Base-by-base conservation (phyloP, 2,113 vertebrate species). In the Corythornis vintsioides region DNA sequence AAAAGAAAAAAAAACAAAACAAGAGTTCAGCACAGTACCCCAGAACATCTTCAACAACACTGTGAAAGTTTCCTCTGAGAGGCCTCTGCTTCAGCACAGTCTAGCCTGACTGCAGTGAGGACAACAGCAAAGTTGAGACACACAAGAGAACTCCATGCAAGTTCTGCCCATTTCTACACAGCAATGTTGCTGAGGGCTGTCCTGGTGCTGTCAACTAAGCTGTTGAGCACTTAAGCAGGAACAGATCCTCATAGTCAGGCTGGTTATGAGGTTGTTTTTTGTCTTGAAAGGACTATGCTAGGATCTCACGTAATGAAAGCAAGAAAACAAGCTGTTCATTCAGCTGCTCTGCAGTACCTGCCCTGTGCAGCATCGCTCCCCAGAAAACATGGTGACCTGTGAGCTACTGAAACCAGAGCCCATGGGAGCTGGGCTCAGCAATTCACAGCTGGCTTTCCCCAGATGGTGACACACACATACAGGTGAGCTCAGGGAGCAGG, bases 11-110 rank as follows among this genome's bases (percentile, higher is more conserved):
- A 96, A 87, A 86, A 52, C 35, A 55, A 65, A 94, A 67, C 84
- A 86, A 90, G 60, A 93, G 8, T 97, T 97, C 87, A 96, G 81
- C 53, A 74, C 2, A 74, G 83, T 84, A 77, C 60, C n/a, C 67
- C 71, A 93, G 59, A 89, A 90, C 26, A 78, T 40, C 17, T 60
- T 69, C 71, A 94, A 78, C 53, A 90, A 19, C 29, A 81, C 11
- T 5, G 14, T 13, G 28, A 19, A n/a, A 59, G 15, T 4, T 52
- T 15, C 45, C 80, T 38, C 56, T 29, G 31, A 60, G 19, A 67
- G 42, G 61, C 15, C 40, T 47, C 33, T 59, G 48, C 52, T 88
- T n/a, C 7, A 91, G 52, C 40, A 81, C 5, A 60, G 43, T 13
- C 7, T 6, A 60, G 47, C 56, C 45, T 29, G 26, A 52, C 50